Percentiles rank a stretch among this genome's conserved stretches.
These are phyloP conservation scores for Drosophila cognata DNA, from an alignment of 2,888 invertebrate species.

Conservation along the genomic window DNA sequence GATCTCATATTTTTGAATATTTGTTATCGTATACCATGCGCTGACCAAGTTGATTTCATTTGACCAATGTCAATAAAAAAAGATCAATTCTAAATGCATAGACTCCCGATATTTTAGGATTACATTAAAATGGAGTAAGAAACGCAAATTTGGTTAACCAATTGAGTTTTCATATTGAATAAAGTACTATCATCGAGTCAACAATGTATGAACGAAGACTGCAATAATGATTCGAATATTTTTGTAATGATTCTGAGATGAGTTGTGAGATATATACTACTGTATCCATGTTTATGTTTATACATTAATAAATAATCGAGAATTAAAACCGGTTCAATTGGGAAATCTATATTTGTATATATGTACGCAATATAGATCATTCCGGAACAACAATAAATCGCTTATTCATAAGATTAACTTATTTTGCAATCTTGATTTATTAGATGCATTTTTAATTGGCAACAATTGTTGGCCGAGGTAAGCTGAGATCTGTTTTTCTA, in stretches of 20 bases:
- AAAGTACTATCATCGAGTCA: not conserved
- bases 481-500: not conserved
- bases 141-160: not conserved
- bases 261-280: too few relatives aligned
- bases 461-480: not conserved
- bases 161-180: not conserved
- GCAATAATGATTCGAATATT: not conserved
- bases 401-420: not conserved
- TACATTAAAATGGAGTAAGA: not conserved
- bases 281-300: too few relatives aligned
- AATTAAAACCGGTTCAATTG: not conserved
- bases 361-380: not conserved
- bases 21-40: not conserved
- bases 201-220: not conserved
- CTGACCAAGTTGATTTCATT: not conserved
- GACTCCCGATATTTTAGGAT: not conserved
- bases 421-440: not conserved
- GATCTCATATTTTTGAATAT: not conserved
- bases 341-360: not conserved
- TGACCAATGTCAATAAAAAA: not conserved
- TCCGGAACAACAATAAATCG: not conserved
- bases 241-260: not conserved
- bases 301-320: not conserved
- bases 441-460: not conserved
- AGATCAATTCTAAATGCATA: not conserved